Conservation (phyloP, 92 coral and sea anemone species). For the Ricordea florida region DNA sequence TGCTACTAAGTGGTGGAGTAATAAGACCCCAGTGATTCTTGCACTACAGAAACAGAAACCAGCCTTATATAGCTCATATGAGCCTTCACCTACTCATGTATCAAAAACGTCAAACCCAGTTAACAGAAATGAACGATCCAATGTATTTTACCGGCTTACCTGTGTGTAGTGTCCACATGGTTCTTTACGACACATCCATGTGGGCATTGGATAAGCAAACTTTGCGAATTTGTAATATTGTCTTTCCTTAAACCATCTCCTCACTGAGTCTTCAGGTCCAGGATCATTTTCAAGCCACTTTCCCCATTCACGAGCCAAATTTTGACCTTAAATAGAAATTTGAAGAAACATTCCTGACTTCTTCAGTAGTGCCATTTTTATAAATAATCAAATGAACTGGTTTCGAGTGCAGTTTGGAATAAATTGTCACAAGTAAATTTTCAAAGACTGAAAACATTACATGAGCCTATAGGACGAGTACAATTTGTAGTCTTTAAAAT, state of each 20-base stretch:
- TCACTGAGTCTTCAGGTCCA: slow-evolving; percentile 37
- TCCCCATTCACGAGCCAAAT: slow-evolving; percentile 63
- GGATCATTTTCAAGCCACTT: slow-evolving; percentile 12
- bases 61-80: too few relatives aligned
- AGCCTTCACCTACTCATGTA: too few relatives aligned
- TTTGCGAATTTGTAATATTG: slow-evolving; percentile 28
- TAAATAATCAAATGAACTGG: too few relatives aligned
- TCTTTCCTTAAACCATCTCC: slow-evolving; percentile 49
- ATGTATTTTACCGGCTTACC: not conserved
- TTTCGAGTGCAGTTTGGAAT: too few relatives aligned
- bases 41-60: too few relatives aligned
- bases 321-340: slow-evolving; percentile 28
- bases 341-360: not conserved
- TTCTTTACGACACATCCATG: slow-evolving; percentile 1
- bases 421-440: too few relatives aligned
- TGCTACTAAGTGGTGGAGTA: too few relatives aligned
- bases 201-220: slow-evolving; percentile 46
- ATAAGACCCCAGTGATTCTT: too few relatives aligned
- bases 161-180: slow-evolving; percentile 70
- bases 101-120: too few relatives aligned
- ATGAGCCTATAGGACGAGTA: too few relatives aligned
- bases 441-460: too few relatives aligned
- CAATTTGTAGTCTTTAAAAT: too few relatives aligned
- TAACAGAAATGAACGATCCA: not conserved
- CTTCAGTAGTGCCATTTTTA: not conserved